phyloP scores from a whole-genome alignment of 1,140 invertebrate species.

The Caenorhabditis remanei region DNA sequence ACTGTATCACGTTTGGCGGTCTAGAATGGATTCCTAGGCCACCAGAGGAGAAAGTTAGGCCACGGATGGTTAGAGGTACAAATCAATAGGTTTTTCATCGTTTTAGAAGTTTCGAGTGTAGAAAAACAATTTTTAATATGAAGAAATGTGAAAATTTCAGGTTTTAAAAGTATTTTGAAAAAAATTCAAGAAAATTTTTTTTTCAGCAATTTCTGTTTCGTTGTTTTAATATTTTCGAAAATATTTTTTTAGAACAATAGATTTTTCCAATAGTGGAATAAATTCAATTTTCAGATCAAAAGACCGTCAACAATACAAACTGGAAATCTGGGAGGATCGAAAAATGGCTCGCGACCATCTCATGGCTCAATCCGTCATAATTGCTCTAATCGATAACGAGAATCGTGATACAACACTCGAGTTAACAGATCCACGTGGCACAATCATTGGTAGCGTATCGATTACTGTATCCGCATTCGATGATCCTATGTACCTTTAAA shows the following conservation, averaged over 20 bases:
- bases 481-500: constrained; percentile 73
- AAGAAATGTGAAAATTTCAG: no score
- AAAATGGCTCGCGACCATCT: constrained; percentile 62
- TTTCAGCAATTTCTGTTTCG: no score
- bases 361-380: constrained; percentile 51
- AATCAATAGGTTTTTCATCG: no score
- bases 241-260: neutral
- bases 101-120: no score
- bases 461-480: constrained; percentile 69
- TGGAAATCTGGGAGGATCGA: constrained; percentile 65
- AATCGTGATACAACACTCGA: constrained; percentile 15
- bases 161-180: no score
- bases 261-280: neutral
- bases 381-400: constrained; percentile 71
- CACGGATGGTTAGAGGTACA: no score
- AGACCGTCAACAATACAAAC: constrained; percentile 62
- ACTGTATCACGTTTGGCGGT: no score
- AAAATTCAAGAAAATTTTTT: no score
- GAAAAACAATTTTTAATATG: no score
- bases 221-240: no score
- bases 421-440: constrained; percentile 9
- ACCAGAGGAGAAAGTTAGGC: no score
- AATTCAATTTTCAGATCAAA: constrained; percentile 53
- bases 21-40: no score
- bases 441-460: neutral